Evolutionary conservation across 1,140 invertebrate species (phyloP).

Genomic region (Dolichoris vasculosae): DNA sequence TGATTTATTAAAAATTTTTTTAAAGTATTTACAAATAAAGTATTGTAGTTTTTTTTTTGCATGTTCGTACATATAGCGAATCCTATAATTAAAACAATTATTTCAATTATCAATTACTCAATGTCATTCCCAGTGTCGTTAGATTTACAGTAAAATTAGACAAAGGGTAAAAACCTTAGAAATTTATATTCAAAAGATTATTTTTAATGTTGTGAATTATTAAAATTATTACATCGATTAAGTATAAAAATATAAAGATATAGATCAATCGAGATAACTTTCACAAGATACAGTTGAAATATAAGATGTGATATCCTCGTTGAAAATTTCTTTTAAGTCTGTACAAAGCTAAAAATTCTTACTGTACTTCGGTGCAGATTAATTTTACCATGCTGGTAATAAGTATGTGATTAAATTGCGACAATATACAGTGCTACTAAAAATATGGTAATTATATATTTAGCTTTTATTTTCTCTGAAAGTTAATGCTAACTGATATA

Average conservation of each 20-base stretch:
- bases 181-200: not conserved
- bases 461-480: conserved; percentile 28
- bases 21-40: not conserved
- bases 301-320: not conserved
- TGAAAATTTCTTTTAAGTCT: conserved; percentile 4
- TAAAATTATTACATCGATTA: conserved; percentile 18
- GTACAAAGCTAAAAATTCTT: conserved; percentile 34
- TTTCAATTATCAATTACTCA: not conserved
- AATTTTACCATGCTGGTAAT: conserved; percentile 48
- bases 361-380: conserved; percentile 48
- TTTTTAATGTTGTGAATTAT: not conserved
- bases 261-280: not conserved
- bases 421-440: conserved; percentile 51
- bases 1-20: not conserved
- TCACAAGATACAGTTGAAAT: not conserved
- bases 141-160: not conserved
- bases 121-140: no score
- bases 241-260: not conserved
- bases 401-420: conserved; percentile 47
- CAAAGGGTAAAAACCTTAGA: not conserved
- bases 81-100: not conserved
- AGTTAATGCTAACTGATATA: conserved; percentile 15
- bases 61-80: not conserved
- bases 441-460: conserved; percentile 52
- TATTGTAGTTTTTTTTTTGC: not conserved